phyloP scores from a whole-genome alignment of 1,140 invertebrate species.

The Bombus consobrinus region DNA sequence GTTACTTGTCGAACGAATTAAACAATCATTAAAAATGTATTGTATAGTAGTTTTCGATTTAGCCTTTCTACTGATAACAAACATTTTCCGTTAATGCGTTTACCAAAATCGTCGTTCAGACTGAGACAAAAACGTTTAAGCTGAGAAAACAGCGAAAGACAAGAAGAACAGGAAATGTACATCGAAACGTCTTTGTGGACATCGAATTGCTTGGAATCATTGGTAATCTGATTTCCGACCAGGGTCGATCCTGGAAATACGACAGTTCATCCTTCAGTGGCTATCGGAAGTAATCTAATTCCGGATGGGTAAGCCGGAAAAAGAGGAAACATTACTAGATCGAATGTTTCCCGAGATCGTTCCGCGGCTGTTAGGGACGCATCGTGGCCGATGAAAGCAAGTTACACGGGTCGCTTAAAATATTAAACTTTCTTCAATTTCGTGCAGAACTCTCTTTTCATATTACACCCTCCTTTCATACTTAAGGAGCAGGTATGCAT shows the following conservation, averaged over 20 bases:
- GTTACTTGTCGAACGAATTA: too few species aligned
- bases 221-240: slow-evolving; percentile 42
- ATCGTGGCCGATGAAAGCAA: slow-evolving; percentile 35
- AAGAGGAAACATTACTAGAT: slow-evolving; percentile 49
- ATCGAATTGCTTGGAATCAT: slow-evolving; percentile 30
- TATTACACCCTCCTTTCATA: neutral
- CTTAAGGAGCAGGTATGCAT: neutral
- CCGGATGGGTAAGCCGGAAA: slow-evolving; percentile 42
- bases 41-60: too few species aligned
- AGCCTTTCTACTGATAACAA: too few species aligned
- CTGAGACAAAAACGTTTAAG: too few species aligned
- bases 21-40: too few species aligned
- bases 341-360: slow-evolving; percentile 44
- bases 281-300: slow-evolving; percentile 58
- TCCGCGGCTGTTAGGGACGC: slow-evolving; percentile 9
- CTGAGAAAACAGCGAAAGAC: too few species aligned
- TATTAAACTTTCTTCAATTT: slow-evolving; percentile 33
- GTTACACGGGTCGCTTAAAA: slow-evolving; percentile 43
- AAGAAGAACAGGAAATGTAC: neutral
- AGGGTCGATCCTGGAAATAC: slow-evolving; percentile 25
- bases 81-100: too few species aligned
- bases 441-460: neutral
- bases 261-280: slow-evolving; percentile 24
- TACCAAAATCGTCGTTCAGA: too few species aligned
- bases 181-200: slow-evolving; percentile 19